phyloP scores from a whole-genome alignment of 2,797 vertebrate genomes.

The Chloroceryle amazona region DNA sequence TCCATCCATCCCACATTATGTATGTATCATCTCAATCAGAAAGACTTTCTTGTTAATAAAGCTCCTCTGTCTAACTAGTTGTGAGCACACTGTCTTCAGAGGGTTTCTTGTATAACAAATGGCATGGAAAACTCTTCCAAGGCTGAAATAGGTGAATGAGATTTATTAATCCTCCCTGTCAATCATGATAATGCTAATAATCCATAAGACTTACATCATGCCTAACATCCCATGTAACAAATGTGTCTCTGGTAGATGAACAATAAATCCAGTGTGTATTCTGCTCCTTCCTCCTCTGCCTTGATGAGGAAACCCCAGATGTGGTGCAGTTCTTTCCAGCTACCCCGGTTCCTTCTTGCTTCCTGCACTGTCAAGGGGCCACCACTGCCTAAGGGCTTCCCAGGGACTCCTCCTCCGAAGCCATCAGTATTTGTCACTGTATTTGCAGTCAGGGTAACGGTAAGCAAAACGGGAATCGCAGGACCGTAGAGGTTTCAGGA shows the following conservation, averaged over 20 bases:
- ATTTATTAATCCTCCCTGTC: slow-evolving; percentile 31
- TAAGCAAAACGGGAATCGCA: slow-evolving; percentile 84
- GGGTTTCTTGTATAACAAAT: neutral
- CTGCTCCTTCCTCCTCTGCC: neutral
- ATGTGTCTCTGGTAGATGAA: neutral
- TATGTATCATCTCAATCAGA: neutral
- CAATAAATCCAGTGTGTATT: neutral
- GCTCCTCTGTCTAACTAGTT: neutral
- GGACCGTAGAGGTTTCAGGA: slow-evolving; percentile 79
- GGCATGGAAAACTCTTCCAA: slow-evolving; percentile 30
- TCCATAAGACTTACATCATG: neutral
- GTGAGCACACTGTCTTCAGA: neutral
- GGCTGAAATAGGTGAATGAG: neutral
- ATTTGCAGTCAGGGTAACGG: slow-evolving; percentile 89
- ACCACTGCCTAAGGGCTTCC: neutral
- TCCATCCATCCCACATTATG: neutral
- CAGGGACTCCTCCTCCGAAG: neutral
- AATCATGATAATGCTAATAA: neutral
- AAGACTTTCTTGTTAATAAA: neutral
- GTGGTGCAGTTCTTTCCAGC: neutral
- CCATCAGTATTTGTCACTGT: slow-evolving; percentile 74
- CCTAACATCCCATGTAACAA: neutral
- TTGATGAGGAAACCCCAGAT: neutral
- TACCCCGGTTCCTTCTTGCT: neutral
- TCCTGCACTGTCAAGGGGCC: fast-evolving